Conservation (phyloP, 1,140 invertebrate species). For the Conus ventricosus region DNA sequence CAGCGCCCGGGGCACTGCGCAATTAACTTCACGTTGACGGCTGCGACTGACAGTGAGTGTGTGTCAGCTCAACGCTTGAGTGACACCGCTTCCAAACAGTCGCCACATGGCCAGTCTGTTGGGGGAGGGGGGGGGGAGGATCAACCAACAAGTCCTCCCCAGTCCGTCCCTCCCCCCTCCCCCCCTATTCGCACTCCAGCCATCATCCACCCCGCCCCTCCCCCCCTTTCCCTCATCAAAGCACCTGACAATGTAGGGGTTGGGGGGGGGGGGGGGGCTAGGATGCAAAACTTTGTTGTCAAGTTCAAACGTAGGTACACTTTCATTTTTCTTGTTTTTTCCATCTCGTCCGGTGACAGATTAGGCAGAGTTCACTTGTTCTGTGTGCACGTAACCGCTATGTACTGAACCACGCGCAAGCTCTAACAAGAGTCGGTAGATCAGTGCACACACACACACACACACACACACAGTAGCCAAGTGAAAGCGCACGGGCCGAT, state of each 20-base stretch:
- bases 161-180: background rate
- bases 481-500: background rate
- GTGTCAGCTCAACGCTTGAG: conserved; percentile 1
- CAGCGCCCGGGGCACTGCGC: too few relatives aligned
- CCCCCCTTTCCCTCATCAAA: background rate
- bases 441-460: background rate
- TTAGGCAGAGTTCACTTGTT: too few relatives aligned
- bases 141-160: background rate
- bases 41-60: too few relatives aligned
- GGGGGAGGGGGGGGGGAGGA: too few relatives aligned
- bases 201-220: background rate
- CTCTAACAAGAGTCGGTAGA: background rate
- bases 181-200: background rate
- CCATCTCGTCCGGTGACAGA: too few relatives aligned
- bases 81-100: conserved; percentile 1
- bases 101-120: background rate
- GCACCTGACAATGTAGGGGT: too few relatives aligned
- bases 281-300: too few relatives aligned
- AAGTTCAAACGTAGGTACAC: too few relatives aligned
- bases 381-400: background rate
- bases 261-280: too few relatives aligned
- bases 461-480: background rate
- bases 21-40: too few relatives aligned
- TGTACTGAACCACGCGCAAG: background rate
- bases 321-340: too few relatives aligned